phyloP scores from a whole-genome alignment of 1,140 invertebrate species.

The Geopemphigus sp. region DNA sequence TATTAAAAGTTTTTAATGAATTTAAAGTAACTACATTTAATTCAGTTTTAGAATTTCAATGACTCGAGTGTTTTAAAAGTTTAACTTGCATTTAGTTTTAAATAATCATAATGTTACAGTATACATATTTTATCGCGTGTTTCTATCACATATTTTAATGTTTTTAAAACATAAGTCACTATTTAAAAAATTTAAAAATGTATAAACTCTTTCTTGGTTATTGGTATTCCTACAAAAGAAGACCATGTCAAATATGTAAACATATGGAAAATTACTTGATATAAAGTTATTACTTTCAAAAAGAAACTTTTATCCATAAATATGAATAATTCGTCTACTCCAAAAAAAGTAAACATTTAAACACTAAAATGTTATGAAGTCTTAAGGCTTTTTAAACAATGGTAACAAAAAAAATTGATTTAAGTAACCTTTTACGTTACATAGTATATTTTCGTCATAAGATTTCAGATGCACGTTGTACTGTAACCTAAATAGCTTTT shows the following conservation, averaged over 20 bases:
- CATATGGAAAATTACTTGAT: not conserved
- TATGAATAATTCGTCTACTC: not conserved
- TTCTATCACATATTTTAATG: no score
- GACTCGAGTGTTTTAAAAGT: no score
- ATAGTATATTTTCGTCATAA: not conserved
- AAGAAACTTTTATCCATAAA: not conserved
- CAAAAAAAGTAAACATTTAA: not conserved
- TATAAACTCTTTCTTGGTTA: no score
- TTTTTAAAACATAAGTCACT: no score
- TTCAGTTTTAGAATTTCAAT: no score
- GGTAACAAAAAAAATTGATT: not conserved
- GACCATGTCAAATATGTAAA: not conserved
- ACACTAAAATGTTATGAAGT: not conserved
- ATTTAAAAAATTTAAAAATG: no score
- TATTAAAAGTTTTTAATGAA: no score
- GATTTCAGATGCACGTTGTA: not conserved
- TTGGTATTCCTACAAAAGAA: no score
- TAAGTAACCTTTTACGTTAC: not conserved
- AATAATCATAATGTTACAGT: no score
- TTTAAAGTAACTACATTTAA: no score
- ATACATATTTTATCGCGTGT: no score
- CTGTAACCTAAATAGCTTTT: not conserved
- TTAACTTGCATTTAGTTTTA: no score
- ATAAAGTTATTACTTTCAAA: not conserved
- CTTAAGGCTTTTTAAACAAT: not conserved